phyloP scores from a whole-genome alignment of 2,888 invertebrate genomes.

The Nineta flava region DNA sequence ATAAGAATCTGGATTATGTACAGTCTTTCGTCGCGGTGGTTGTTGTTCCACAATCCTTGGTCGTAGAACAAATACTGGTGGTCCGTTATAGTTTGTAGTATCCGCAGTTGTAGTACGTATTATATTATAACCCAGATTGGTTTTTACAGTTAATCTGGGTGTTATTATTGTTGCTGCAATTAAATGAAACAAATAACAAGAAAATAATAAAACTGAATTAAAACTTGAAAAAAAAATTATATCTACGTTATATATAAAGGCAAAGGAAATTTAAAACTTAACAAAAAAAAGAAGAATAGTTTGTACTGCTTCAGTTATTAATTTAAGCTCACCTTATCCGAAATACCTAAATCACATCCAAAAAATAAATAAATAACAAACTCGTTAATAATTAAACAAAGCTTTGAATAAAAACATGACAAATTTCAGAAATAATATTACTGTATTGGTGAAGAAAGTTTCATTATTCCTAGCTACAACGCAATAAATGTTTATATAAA shows the following conservation, averaged over 20 bases:
- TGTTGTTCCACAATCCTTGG: not conserved
- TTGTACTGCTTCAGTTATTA: too few relatives aligned
- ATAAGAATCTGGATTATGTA: conserved; percentile 2
- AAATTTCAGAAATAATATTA: too few relatives aligned
- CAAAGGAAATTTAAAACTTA: too few relatives aligned
- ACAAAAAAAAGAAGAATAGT: too few relatives aligned
- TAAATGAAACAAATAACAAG: not conserved
- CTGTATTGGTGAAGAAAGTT: too few relatives aligned
- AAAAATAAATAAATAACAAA: too few relatives aligned
- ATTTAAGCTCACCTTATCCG: too few relatives aligned
- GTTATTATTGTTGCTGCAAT: not conserved
- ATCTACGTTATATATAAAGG: not conserved
- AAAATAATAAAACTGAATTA: not conserved
- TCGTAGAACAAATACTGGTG: not conserved
- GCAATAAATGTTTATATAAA: too few relatives aligned
- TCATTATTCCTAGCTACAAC: too few relatives aligned
- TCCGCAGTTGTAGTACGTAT: not conserved
- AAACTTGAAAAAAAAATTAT: not conserved
- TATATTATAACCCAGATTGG: not conserved
- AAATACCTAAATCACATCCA: too few relatives aligned
- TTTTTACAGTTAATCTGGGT: not conserved
- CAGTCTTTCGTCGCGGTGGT: not conserved
- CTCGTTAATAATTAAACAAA: too few relatives aligned
- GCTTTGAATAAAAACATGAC: too few relatives aligned
- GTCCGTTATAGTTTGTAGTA: not conserved